These are phyloP conservation scores for Rallus limicola DNA, from an alignment of 2,113 vertebrate species.

Conservation along the genomic window DNA sequence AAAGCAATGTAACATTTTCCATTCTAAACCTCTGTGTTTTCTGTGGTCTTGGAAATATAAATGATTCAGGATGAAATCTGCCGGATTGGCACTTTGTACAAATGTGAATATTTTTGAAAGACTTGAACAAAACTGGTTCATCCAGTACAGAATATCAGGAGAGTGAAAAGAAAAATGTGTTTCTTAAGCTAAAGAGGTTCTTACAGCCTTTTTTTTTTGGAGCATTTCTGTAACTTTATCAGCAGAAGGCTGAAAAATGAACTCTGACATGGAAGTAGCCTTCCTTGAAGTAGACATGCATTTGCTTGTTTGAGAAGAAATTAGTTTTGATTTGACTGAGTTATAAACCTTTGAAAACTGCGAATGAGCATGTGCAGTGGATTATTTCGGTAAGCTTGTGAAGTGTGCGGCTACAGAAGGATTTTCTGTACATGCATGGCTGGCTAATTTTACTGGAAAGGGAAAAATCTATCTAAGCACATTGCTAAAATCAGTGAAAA, in stretches of 20 bases:
- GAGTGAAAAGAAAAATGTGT: background rate
- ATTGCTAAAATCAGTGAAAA: conserved; percentile 37
- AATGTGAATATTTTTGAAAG: conserved; percentile 44
- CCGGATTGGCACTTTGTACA: background rate
- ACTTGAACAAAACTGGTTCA: conserved; percentile 27
- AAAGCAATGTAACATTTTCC: conserved; percentile 22
- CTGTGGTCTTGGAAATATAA: conserved; percentile 50
- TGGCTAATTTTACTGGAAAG: conserved; percentile 40
- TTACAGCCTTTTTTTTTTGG: background rate
- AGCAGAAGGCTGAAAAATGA: conserved; percentile 44
- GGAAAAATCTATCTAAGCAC: conserved; percentile 43
- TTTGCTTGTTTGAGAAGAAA: conserved; percentile 53
- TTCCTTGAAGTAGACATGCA: conserved; percentile 36
- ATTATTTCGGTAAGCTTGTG: conserved; percentile 21
- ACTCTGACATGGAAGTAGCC: conserved; percentile 36
- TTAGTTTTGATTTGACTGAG: conserved; percentile 56
- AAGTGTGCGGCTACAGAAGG: conserved; percentile 39
- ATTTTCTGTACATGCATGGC: conserved; percentile 48
- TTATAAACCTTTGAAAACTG: conserved; percentile 38
- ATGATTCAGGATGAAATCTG: conserved; percentile 57
- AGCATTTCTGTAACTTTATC: conserved; percentile 18
- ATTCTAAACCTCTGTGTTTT: conserved; percentile 31
- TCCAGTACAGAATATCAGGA: conserved; percentile 15
- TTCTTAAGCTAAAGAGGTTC: background rate
- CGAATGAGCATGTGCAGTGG: conserved; percentile 37